Conservation (phyloP, 2,113 vertebrate genomes). For the Hepsetus odoe region DNA sequence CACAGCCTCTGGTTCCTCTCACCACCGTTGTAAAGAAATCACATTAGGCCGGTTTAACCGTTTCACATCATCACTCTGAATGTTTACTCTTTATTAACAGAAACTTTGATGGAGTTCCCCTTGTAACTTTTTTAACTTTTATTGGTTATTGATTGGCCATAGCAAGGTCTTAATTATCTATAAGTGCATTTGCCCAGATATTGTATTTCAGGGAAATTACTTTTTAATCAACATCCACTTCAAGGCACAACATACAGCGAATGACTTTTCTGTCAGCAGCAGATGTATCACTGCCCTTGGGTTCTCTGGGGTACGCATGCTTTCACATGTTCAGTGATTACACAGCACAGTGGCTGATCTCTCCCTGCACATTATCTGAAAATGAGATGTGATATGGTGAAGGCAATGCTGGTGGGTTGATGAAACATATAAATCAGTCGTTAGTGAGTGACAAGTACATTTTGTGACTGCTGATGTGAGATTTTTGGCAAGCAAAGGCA, state of each 20-base stretch:
- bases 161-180: too few species aligned
- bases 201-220: not conserved
- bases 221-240: not conserved
- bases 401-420: not conserved
- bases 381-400: slow-evolving; percentile 13
- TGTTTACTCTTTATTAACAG: too few species aligned
- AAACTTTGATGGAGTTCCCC: too few species aligned
- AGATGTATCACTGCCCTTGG: not conserved
- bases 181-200: not conserved
- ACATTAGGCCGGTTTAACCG: not conserved
- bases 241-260: not conserved
- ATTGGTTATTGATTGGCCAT: too few species aligned
- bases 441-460: slow-evolving; percentile 1
- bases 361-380: not conserved
- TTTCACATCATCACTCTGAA: not conserved
- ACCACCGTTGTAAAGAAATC: not conserved
- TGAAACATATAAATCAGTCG: not conserved
- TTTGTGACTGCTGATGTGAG: not conserved
- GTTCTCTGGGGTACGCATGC: not conserved
- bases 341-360: not conserved
- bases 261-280: not conserved
- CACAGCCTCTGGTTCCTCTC: too few species aligned
- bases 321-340: not conserved
- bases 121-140: too few species aligned
- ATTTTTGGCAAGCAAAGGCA: slow-evolving; percentile 16